Conservation (phyloP, 2,113 vertebrate species). For the Poecilia latipinna region DNA sequence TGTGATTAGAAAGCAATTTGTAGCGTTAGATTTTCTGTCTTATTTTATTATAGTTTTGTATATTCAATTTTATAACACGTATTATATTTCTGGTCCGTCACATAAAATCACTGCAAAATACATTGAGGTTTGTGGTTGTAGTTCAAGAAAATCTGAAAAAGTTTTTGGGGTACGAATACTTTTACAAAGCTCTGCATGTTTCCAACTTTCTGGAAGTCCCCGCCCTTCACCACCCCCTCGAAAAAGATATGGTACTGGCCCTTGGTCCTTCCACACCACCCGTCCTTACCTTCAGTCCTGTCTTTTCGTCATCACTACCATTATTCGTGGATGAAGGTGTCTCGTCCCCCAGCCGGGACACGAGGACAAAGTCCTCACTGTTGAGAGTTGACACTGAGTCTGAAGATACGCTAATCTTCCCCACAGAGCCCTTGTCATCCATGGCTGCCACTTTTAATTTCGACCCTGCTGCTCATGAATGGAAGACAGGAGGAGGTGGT, state of each 20-base stretch:
- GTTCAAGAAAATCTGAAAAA: background rate
- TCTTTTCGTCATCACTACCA: conserved; percentile 99
- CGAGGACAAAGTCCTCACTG: conserved; percentile 99
- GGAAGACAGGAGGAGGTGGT: conserved; percentile 71
- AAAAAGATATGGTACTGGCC: background rate
- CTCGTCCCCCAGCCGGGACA: conserved; percentile 98
- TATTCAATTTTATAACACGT: too few species aligned
- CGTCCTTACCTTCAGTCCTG: conserved; percentile 96
- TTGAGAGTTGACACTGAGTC: conserved; percentile 99
- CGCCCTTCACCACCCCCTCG: too few species aligned
- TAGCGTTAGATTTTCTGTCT: too few species aligned
- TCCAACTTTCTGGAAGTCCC: too few species aligned
- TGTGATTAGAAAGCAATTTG: too few species aligned
- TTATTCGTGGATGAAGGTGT: conserved; percentile 97
- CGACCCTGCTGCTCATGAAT: conserved; percentile 94
- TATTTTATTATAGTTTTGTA: too few species aligned
- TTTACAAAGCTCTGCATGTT: too few species aligned
- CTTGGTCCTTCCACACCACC: conserved; percentile 25
- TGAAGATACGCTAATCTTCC: conserved; percentile 99
- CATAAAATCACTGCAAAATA: background rate
- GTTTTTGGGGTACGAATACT: too few species aligned
- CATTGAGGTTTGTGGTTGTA: background rate
- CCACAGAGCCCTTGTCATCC: conserved; percentile 99
- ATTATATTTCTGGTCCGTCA: background rate
- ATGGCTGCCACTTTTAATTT: conserved; percentile 91